Base-by-base conservation (phyloP, 2,888 invertebrate genomes). In the Carterocephalus palaemon region DNA sequence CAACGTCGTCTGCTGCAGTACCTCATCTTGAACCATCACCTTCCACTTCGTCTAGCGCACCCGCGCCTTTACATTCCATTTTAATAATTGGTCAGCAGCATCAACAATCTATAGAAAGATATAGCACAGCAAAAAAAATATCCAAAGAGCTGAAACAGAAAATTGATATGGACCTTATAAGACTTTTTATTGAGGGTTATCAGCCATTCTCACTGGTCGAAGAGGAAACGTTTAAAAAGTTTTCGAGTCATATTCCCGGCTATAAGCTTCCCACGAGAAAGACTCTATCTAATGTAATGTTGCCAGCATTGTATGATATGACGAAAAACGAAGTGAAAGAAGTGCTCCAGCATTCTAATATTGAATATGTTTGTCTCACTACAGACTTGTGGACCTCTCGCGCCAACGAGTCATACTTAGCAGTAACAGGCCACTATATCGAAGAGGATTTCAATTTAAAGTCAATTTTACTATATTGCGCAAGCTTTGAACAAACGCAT, bases 121-220 rank as follows among this genome's bases (percentile, higher is more conserved):
- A 19, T 6, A 6, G 4, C 4, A 19, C 3, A 6, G 19, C 19
- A 19, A 3, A 6, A 19, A 19, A 19, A 19, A 6, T 19, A 6
- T 4, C 19, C 3, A 6, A 3, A 3, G 6, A 19, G 3, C 19
- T 4, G 6, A 19, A 19, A 19, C 3, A 40, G 6, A 7, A 54
- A 1, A 60, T 54, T 19, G 49, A 51, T 23, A 13, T 7, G 0
- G 54, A 52, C 33, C 13, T 56, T n/a, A 4, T 51, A 1, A 38
- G 47, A 17, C 23, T 54, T 28, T 49, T 48, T 37, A 41, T 51
- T 16, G 40, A 51, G 7, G 43, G 51, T 3, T 56, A 42, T 36
- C 53, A 54, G 3, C 53, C 51, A 1, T 53, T 59, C 10, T 36
- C 42, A 0, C 13, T 52, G n/a, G 49, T 54, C 0, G 51, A 59